Evolutionary conservation across 2,888 invertebrate species (phyloP), one percentile per base, ranked within the genome.

Genomic region (Cerceris ruficornis): DNA sequence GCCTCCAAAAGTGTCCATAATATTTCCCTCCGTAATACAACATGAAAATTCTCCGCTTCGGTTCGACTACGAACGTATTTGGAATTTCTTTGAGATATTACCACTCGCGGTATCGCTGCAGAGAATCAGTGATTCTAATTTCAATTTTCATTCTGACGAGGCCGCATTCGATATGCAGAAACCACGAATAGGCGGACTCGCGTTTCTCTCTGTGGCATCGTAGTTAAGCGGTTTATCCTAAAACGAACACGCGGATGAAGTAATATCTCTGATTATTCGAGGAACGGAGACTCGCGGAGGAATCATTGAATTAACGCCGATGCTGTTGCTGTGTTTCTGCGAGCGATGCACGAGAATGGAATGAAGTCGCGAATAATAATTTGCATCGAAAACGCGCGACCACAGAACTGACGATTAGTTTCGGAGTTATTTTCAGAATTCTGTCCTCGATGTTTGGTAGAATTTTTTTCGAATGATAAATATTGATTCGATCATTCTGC

Each of bases 291-390:
- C 7, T n/a, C 62, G 17, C 52, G 15, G 4, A 13, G 52, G 39
- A 62, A 50, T 50, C 6, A 62, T 50, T 50, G 52, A 62, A 41
- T 62, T 39, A n/a, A 50, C 58, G 52, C 50, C 50, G n/a, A 50
- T 49, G 17, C 61, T 6, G 4, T 1, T 61, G 17, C 46, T 13
- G 17, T 17, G 17, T 15, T 49, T 49, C 17, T 49, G 0, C 49
- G n/a, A 15, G 8, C 13, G 46, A 46, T 61, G 11, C 28, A 8
- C 49, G 8, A 15, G 5, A 14, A 6, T 8, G 11, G 28, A 61
- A 15, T 61, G 15, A n/a, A 46, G 14, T 49, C 7, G 46, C 13
- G 49, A 49, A 46, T 49, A 15, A 61, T 61, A 49, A 61, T 9
- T 17, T 13, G 49, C 9, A 11, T 2, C 41, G 15, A 28, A 28